These are phyloP conservation scores for Cheilosia vernalis DNA, from an alignment of 2,888 invertebrate genomes.

Conservation along the genomic window DNA sequence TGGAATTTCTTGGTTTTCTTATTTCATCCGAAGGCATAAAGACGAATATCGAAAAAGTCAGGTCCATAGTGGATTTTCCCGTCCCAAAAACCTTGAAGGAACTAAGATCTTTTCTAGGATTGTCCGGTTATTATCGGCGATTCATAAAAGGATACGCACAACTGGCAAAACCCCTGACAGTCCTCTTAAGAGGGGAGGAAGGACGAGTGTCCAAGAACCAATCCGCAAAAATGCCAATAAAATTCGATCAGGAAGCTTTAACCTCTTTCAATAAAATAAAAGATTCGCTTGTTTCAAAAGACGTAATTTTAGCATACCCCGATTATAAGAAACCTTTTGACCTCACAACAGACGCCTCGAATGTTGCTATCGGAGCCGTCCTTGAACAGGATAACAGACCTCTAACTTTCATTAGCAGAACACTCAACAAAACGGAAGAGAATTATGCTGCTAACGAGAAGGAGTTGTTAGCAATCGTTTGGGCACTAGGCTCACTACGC, in stretches of 20 bases:
- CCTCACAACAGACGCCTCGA: slow-evolving; percentile 49
- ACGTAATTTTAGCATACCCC: too few species aligned
- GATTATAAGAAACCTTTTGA: slow-evolving; percentile 32
- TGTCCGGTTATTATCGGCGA: too few species aligned
- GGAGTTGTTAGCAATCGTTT: too few species aligned
- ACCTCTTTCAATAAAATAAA: slow-evolving; percentile 35
- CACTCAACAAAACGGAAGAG: slow-evolving; percentile 27
- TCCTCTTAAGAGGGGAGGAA: slow-evolving; percentile 53
- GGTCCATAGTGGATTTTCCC: slow-evolving; percentile 21
- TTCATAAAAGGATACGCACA: background rate
- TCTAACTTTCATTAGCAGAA: slow-evolving; percentile 40
- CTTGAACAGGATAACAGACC: slow-evolving; percentile 33
- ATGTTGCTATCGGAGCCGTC: slow-evolving; percentile 2
- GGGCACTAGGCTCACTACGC: too few species aligned
- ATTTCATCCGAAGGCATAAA: slow-evolving; percentile 28
- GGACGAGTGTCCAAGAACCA: slow-evolving; percentile 50
- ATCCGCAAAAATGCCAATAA: slow-evolving; percentile 24
- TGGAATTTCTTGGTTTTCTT: slow-evolving; percentile 33
- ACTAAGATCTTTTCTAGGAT: too few species aligned
- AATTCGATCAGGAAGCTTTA: slow-evolving; percentile 25
- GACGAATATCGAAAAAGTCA: slow-evolving; percentile 30
- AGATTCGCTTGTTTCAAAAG: slow-evolving; percentile 7
- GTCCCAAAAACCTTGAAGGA: slow-evolving; percentile 8
- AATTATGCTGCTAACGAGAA: too few species aligned
- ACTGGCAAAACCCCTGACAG: slow-evolving; percentile 38